These are phyloP conservation scores for Steinernema feltiae DNA, from an alignment of 1,140 invertebrate species.

Conservation along the genomic window DNA sequence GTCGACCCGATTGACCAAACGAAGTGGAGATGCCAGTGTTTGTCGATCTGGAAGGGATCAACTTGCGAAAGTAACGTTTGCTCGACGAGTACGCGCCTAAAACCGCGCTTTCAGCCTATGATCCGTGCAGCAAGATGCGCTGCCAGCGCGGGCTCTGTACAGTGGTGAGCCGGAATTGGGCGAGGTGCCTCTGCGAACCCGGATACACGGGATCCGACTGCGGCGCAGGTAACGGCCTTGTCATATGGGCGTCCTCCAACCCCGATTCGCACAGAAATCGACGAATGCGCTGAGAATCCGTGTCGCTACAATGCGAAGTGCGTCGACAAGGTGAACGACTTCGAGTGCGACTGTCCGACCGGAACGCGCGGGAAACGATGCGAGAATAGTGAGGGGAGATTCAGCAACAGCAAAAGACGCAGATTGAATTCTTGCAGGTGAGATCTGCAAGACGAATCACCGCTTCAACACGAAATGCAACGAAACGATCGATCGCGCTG, in stretches of 20 bases:
- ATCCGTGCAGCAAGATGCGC: not conserved
- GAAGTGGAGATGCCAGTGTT: not conserved
- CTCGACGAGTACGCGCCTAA: not conserved
- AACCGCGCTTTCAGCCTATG: not conserved
- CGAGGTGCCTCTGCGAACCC: not conserved
- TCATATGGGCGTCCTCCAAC: not conserved
- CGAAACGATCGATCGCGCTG: not conserved
- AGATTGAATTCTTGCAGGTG: too few relatives aligned
- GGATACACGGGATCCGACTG: not conserved
- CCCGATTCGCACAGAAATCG: not conserved
- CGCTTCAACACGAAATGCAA: too few relatives aligned
- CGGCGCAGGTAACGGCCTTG: not conserved
- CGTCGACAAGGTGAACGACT: not conserved
- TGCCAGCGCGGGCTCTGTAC: not conserved
- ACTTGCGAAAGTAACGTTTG: not conserved
- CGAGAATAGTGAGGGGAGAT: not conserved
- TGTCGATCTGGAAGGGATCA: not conserved
- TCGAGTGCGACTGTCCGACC: not conserved
- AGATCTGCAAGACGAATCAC: too few relatives aligned
- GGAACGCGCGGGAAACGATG: not conserved
- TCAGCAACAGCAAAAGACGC: too few relatives aligned
- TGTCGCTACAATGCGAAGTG: not conserved
- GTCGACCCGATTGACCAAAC: not conserved
- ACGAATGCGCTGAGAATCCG: not conserved
- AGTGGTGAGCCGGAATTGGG: not conserved